Percentiles rank a stretch among this genome's conserved stretches.
phyloP scores from a whole-genome alignment of 2,113 vertebrate species.

The Ceyx cyanopectus region DNA sequence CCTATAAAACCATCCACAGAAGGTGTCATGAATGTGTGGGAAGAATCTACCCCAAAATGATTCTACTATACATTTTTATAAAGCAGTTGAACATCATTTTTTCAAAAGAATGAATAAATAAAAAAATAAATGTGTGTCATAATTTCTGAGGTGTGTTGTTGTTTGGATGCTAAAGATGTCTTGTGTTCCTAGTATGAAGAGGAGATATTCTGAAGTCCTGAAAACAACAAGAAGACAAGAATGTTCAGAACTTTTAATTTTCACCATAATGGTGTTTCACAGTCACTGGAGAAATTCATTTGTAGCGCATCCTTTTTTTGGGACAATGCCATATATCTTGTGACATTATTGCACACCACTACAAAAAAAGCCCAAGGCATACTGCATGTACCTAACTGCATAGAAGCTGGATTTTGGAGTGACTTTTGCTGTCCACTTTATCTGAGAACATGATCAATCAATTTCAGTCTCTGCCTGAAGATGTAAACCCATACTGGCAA shows the following conservation, averaged over 20 bases:
- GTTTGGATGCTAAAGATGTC: background rate
- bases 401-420: background rate
- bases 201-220: background rate
- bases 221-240: background rate
- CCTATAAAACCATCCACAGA: background rate
- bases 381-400: background rate
- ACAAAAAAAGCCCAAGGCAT: background rate
- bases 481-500: background rate
- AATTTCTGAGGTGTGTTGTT: background rate
- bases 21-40: background rate
- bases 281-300: accelerated
- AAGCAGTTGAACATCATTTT: background rate
- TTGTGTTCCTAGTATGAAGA: background rate
- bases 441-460: background rate
- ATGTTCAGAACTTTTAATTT: background rate
- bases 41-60: background rate
- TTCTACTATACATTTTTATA: background rate
- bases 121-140: background rate
- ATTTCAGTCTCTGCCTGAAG: background rate
- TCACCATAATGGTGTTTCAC: background rate
- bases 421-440: background rate
- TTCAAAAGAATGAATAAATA: background rate
- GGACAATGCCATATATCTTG: background rate
- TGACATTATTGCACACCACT: background rate
- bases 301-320: background rate